Conservation (phyloP, 2,888 invertebrate species). For the Cantharis rustica region DNA sequence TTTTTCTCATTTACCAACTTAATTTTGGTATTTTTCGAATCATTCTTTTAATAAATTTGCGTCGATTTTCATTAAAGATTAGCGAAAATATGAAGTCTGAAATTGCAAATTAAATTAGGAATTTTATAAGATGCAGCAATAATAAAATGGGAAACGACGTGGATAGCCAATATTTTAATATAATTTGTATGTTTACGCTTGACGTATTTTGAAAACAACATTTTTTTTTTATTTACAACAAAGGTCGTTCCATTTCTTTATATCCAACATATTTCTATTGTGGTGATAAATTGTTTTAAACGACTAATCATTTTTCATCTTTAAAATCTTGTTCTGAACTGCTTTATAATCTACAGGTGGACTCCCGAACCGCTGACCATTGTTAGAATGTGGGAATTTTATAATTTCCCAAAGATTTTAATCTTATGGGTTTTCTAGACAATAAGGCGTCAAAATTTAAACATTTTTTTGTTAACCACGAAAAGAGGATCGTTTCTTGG, state of each 20-base stretch:
- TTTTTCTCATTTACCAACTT: no score
- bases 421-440: conserved; percentile 30
- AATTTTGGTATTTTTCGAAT: no score
- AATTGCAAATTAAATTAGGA: background rate
- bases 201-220: conserved; percentile 10
- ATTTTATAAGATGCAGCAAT: background rate
- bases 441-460: conserved; percentile 31
- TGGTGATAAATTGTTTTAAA: conserved; percentile 41
- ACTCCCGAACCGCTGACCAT: conserved; percentile 6
- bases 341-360: conserved; percentile 24
- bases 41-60: background rate
- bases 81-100: background rate
- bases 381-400: conserved; percentile 24
- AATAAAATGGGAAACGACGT: background rate
- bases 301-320: conserved; percentile 31
- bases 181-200: conserved; percentile 15
- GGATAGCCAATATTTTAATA: background rate
- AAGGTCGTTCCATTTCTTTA: conserved; percentile 25
- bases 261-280: conserved; percentile 33
- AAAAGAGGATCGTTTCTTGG: background rate
- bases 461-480: background rate
- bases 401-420: conserved; percentile 7
- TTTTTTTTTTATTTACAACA: conserved; percentile 11
- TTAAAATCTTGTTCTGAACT: conserved; percentile 1
- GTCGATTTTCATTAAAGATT: background rate